A percentile compares a stretch with the other conserved stretches of the same genome.
phyloP scores from a whole-genome alignment of 2,888 invertebrate genomes.

The Cephus pygmeus region DNA sequence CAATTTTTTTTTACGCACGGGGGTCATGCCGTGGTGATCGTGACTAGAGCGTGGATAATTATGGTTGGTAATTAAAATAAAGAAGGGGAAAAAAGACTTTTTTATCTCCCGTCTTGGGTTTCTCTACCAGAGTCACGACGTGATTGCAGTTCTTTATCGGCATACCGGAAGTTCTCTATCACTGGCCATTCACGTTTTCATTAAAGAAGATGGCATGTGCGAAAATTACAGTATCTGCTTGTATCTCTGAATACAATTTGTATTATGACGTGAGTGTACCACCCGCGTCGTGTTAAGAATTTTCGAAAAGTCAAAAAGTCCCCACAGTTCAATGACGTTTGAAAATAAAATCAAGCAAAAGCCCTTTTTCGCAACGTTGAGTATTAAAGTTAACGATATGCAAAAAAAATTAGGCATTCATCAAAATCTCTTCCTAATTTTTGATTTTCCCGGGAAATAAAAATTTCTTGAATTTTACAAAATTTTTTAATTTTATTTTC shows the following conservation, averaged over 20 bases:
- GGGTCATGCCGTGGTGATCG: neutral
- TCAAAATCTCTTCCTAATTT: neutral
- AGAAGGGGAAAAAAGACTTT: neutral
- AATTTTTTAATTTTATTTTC: neutral
- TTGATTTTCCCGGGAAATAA: neutral
- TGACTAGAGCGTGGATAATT: neutral
- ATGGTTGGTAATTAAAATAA: neutral
- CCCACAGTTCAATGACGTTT: neutral
- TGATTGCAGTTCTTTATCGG: conserved; percentile 27
- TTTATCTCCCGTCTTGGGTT: neutral
- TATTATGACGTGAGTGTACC: neutral
- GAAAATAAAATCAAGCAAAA: neutral
- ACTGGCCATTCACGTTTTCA: conserved; percentile 36
- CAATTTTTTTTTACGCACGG: neutral
- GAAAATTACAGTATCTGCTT: neutral
- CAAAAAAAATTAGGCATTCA: neutral
- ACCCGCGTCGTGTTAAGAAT: neutral
- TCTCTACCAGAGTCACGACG: conserved; percentile 21
- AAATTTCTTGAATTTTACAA: too few relatives aligned
- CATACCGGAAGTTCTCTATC: conserved; percentile 45
- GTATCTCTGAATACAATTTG: neutral
- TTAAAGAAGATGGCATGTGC: conserved; percentile 19
- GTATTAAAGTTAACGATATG: neutral
- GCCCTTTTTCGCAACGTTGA: neutral
- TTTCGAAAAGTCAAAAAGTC: neutral